Percentiles rank a stretch among this genome's conserved stretches.
phyloP scores from a whole-genome alignment of 2,113 vertebrate species.

The Phrynosoma blainvillii region DNA sequence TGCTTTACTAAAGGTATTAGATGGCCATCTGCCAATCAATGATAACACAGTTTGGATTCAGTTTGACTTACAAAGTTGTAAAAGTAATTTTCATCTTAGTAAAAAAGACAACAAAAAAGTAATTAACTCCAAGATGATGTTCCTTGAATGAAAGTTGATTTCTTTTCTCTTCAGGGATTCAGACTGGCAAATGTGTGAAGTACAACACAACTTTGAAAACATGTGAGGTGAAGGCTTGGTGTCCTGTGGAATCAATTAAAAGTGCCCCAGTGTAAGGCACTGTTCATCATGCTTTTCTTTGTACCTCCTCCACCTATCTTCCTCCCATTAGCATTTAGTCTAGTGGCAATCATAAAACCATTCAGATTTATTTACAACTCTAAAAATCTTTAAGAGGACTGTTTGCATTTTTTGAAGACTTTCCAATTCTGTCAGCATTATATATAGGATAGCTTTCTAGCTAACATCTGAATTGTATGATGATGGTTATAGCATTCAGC shows the following conservation, averaged over 20 bases:
- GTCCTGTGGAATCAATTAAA: slow-evolving; percentile 75
- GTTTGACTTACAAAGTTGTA: slow-evolving; percentile 33
- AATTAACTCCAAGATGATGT: fast-evolving
- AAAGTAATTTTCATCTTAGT: neutral
- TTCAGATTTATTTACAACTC: neutral
- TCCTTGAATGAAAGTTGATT: slow-evolving; percentile 17
- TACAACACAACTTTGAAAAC: slow-evolving; percentile 75
- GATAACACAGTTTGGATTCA: neutral
- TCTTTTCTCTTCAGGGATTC: slow-evolving; percentile 73
- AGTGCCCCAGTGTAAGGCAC: slow-evolving; percentile 68
- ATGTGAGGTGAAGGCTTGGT: slow-evolving; percentile 82
- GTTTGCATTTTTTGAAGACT: slow-evolving; percentile 28
- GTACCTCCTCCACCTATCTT: neutral
- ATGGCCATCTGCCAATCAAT: neutral
- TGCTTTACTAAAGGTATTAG: neutral
- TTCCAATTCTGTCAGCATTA: slow-evolving; percentile 28
- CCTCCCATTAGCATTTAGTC: neutral
- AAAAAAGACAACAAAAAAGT: neutral
- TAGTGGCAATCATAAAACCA: neutral
- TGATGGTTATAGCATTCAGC: slow-evolving; percentile 38
- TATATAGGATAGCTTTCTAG: slow-evolving; percentile 49
- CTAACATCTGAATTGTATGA: slow-evolving; percentile 45
- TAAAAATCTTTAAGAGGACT: neutral
- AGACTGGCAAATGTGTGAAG: slow-evolving; percentile 78
- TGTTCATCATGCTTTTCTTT: neutral